Conservation (phyloP, 2,113 vertebrate genomes). For the Rhabdornis inornatus region DNA sequence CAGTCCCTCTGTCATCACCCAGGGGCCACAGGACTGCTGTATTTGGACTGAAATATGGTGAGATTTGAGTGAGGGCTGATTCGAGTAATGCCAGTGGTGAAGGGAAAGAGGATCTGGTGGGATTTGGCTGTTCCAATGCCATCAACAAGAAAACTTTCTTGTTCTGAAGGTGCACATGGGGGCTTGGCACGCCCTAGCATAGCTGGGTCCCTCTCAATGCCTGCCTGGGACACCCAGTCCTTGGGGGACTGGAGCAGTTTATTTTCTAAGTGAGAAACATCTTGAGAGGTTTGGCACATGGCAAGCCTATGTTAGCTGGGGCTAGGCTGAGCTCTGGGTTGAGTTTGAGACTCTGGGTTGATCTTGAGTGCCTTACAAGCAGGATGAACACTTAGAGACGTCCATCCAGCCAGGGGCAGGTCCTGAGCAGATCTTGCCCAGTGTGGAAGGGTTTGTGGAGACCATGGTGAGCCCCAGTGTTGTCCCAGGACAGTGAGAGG, state of each 20-base stretch:
- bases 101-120: background rate
- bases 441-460: background rate
- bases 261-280: background rate
- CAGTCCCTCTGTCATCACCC: background rate
- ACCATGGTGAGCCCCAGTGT: background rate
- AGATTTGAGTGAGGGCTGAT: background rate
- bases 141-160: background rate
- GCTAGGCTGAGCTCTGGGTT: background rate
- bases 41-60: background rate
- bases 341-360: background rate
- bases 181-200: background rate
- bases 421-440: background rate
- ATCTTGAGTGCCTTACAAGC: background rate
- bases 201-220: background rate
- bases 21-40: accelerated
- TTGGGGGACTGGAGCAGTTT: background rate
- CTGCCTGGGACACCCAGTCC: background rate
- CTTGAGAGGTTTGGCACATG: background rate
- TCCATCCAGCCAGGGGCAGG: background rate
- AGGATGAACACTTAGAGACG: background rate
- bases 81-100: background rate
- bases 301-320: background rate
- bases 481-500: background rate
- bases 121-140: background rate
- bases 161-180: background rate